phyloP scores from a whole-genome alignment of 2,888 invertebrate genomes.

The Acrocyrtus sp. region DNA sequence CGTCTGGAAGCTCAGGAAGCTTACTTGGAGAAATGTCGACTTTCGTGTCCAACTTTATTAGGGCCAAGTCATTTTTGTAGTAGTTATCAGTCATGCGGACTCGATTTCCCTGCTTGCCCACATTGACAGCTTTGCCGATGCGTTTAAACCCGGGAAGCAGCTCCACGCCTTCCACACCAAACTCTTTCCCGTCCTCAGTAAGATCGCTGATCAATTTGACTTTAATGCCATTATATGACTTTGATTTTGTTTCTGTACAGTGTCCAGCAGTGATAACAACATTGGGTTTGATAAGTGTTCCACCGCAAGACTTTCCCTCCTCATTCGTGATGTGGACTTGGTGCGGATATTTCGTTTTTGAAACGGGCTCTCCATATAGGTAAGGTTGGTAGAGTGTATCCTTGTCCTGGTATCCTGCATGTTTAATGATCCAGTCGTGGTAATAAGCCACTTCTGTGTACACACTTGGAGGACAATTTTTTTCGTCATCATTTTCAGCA shows the following conservation, averaged over 20 bases:
- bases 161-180: neutral
- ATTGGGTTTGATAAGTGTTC: slow-evolving; percentile 17
- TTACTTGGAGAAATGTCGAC: neutral
- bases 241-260: slow-evolving; percentile 4
- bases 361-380: slow-evolving; percentile 8
- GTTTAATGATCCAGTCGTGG: slow-evolving; percentile 17
- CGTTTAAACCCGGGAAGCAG: neutral
- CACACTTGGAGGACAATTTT: slow-evolving; percentile 12
- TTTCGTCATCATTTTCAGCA: neutral
- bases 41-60: slow-evolving; percentile 4
- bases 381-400: slow-evolving; percentile 9
- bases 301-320: slow-evolving; percentile 18
- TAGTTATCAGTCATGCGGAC: slow-evolving; percentile 3
- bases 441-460: slow-evolving; percentile 15
- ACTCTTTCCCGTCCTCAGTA: neutral
- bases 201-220: neutral
- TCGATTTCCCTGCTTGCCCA: neutral
- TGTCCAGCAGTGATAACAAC: slow-evolving; percentile 27
- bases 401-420: slow-evolving; percentile 28
- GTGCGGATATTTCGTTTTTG: neutral
- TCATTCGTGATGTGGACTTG: slow-evolving; percentile 15
- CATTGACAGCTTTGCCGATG: neutral
- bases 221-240: too few relatives aligned
- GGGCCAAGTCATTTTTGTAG: slow-evolving; percentile 25
- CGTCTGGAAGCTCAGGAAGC: neutral